phyloP scores from a whole-genome alignment of 2,888 invertebrate species.

The Eilema sororculum region DNA sequence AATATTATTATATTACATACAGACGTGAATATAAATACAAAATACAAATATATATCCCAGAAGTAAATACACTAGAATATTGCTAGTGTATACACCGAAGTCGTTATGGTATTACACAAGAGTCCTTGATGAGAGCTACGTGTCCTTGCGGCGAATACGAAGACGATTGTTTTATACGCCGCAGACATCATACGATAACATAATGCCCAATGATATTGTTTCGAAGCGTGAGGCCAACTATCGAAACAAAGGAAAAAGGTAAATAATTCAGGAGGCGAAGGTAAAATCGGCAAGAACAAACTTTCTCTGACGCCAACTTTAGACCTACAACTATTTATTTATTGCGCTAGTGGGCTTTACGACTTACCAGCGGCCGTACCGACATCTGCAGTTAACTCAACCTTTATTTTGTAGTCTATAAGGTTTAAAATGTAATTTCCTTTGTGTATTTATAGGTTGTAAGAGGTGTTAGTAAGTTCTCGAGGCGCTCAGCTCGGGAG shows the following conservation, averaged over 20 bases:
- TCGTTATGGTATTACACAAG: slow-evolving; percentile 3
- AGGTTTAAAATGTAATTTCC: slow-evolving; percentile 36
- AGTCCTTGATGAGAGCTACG: slow-evolving; percentile 14
- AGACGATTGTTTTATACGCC: slow-evolving; percentile 17
- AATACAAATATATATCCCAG: neutral
- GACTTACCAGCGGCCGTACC: slow-evolving; percentile 45
- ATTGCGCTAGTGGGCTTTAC: slow-evolving; percentile 73
- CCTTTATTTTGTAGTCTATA: slow-evolving; percentile 35
- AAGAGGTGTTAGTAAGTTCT: slow-evolving; percentile 57
- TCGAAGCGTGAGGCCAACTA: slow-evolving; percentile 55
- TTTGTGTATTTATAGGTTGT: slow-evolving; percentile 15
- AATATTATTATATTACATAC: neutral
- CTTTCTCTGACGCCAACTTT: slow-evolving; percentile 67
- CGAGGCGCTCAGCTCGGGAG: slow-evolving; percentile 50
- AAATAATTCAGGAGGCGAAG: slow-evolving; percentile 72
- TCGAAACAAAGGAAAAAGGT: slow-evolving; percentile 63
- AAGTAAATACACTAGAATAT: neutral
- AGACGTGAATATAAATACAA: neutral
- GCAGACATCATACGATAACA: slow-evolving; percentile 25
- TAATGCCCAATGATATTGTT: slow-evolving; percentile 39
- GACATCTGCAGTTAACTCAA: slow-evolving; percentile 15
- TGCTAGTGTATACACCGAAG: neutral
- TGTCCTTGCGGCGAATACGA: slow-evolving; percentile 20
- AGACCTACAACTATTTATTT: slow-evolving; percentile 79
- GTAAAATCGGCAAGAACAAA: slow-evolving; percentile 68